A percentile compares a stretch with the other conserved stretches of the same genome.
Evolutionary conservation across 2,113 vertebrate species (phyloP).

Genomic region (Phaethornis superciliosus): DNA sequence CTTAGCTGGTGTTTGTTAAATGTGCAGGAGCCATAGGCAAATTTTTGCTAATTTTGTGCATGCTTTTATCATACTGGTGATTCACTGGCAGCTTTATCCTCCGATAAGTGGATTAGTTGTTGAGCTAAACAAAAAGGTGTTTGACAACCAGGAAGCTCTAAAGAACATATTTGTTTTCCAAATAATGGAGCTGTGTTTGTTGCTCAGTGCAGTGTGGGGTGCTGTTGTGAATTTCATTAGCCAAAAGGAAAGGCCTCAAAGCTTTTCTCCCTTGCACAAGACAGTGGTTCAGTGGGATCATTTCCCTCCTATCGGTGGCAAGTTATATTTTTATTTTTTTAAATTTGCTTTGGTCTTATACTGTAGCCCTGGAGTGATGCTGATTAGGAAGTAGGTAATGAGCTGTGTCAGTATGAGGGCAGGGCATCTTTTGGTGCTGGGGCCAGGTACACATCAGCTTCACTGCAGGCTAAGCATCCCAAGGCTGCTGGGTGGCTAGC

Average conservation of each 20-base stretch:
- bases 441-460: accelerated
- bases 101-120: constrained; percentile 85
- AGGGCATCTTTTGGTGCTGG: accelerated
- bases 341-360: neutral
- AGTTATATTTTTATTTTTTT: neutral
- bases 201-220: constrained; percentile 10
- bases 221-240: neutral
- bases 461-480: accelerated
- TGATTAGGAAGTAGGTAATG: neutral
- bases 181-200: constrained; percentile 74
- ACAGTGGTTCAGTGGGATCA: neutral
- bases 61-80: constrained; percentile 80
- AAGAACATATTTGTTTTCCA: constrained; percentile 81
- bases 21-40: constrained; percentile 71
- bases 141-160: constrained; percentile 72
- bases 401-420: neutral
- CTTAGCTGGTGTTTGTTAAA: constrained; percentile 71
- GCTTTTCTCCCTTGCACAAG: neutral
- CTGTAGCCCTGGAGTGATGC: neutral
- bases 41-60: constrained; percentile 80
- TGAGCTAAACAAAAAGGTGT: constrained; percentile 82
- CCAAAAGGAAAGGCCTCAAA: neutral
- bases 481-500: neutral
- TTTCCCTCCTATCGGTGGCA: neutral
- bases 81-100: constrained; percentile 78